Conservation (phyloP, 2,888 invertebrate genomes). For the Ecdyonurus torrentis region DNA sequence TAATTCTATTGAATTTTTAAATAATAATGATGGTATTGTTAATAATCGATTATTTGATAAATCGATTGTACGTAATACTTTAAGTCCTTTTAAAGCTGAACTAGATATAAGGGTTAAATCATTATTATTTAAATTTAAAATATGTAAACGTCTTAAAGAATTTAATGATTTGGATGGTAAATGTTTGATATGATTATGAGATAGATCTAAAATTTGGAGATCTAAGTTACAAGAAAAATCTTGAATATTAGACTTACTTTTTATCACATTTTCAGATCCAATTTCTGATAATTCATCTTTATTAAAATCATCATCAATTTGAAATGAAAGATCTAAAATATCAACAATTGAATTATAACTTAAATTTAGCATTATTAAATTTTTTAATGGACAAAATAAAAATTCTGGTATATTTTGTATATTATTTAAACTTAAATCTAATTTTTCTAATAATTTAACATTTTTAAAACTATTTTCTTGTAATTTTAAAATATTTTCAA, state of each 20-base stretch:
- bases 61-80: slow-evolving; percentile 69
- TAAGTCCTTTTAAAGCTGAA: slow-evolving; percentile 61
- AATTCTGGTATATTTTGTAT: background rate
- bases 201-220: slow-evolving; percentile 66
- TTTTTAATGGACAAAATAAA: slow-evolving; percentile 59
- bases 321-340: slow-evolving; percentile 69
- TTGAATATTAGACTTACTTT: background rate
- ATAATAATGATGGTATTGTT: slow-evolving; percentile 69
- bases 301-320: slow-evolving; percentile 41
- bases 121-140: slow-evolving; percentile 72
- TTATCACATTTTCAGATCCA: background rate
- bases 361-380: slow-evolving; percentile 64
- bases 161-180: slow-evolving; percentile 72
- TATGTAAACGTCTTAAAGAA: slow-evolving; percentile 55
- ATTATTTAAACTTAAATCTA: background rate
- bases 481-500: background rate
- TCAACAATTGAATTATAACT: slow-evolving; percentile 79
- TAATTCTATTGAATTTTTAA: slow-evolving; percentile 60
- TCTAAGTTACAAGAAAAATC: slow-evolving; percentile 48
- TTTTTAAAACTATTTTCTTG: background rate
- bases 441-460: background rate
- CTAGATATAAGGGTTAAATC: slow-evolving; percentile 78
- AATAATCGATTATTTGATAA: slow-evolving; percentile 77
- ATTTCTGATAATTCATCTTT: slow-evolving; percentile 9
- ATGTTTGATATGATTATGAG: slow-evolving; percentile 67